Evolutionary conservation across 2,113 vertebrate species (phyloP).

Genomic region (Aix galericulata): DNA sequence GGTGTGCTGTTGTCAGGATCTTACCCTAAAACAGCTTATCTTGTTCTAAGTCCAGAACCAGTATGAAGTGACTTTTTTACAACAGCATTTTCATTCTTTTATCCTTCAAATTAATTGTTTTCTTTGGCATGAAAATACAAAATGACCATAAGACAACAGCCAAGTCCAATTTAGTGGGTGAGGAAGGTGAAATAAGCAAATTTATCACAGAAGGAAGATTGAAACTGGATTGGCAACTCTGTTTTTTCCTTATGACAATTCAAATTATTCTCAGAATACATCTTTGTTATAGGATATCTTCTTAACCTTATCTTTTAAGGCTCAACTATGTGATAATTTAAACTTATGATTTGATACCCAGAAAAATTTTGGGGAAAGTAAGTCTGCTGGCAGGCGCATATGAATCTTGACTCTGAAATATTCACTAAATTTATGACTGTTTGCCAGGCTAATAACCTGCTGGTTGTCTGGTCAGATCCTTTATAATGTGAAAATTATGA

Average conservation of each 20-base stretch:
- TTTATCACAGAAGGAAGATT: constrained; percentile 26
- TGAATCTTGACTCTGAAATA: constrained; percentile 3
- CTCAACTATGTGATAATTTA: not conserved
- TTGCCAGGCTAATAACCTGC: constrained; percentile 19
- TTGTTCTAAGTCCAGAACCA: not conserved
- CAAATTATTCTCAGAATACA: not conserved
- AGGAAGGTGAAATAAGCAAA: constrained; percentile 20
- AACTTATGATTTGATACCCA: not conserved
- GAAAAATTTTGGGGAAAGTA: not conserved
- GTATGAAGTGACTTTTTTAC: not conserved
- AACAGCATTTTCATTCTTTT: not conserved
- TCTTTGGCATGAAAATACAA: constrained; percentile 12
- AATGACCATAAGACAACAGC: not conserved
- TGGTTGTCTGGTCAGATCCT: constrained; percentile 17
- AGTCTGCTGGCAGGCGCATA: not conserved
- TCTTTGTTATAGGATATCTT: not conserved
- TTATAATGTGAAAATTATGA: constrained; percentile 16
- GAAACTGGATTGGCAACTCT: constrained; percentile 8
- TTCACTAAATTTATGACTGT: not conserved
- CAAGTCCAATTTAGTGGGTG: not conserved
- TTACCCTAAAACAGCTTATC: not conserved
- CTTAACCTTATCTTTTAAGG: not conserved
- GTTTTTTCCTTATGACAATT: not conserved
- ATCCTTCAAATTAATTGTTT: not conserved
- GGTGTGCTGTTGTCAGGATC: not conserved